These are phyloP conservation scores for Brachionus rubens DNA, from an alignment of 1,140 invertebrate genomes.

Conservation along the genomic window DNA sequence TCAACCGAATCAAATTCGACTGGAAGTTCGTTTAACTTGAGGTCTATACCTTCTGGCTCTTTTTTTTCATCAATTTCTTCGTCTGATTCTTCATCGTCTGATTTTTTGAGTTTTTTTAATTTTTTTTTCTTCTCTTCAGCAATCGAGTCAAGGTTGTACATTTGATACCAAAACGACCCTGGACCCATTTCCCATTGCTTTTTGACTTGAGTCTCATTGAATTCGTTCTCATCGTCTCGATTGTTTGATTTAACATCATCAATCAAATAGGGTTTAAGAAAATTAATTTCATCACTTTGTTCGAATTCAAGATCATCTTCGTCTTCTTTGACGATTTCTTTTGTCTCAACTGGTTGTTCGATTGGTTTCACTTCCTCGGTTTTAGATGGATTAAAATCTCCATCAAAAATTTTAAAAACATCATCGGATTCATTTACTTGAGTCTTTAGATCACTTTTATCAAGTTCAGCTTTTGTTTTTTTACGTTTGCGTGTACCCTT, in stretches of 20 bases:
- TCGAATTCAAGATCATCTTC: slow-evolving; percentile 32
- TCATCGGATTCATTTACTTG: not conserved
- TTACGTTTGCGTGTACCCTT: not conserved
- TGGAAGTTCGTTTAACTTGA: slow-evolving; percentile 22
- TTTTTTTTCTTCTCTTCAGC: not conserved
- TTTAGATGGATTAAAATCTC: not conserved
- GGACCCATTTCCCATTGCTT: slow-evolving; percentile 31
- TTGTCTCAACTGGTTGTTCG: not conserved
- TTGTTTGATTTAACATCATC: slow-evolving; percentile 20
- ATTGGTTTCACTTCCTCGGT: not conserved
- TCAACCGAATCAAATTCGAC: slow-evolving; percentile 10
- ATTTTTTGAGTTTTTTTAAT: slow-evolving; percentile 20
- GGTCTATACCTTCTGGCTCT: not conserved
- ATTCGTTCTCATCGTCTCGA: not conserved
- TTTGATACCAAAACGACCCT: slow-evolving; percentile 41
- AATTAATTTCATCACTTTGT: slow-evolving; percentile 10
- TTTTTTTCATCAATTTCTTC: not conserved
- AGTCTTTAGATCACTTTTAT: not conserved
- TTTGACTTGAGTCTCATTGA: slow-evolving; percentile 12
- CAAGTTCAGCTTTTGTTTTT: not conserved
- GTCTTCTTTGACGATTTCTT: not conserved
- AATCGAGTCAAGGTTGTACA: not conserved
- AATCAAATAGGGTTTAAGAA: slow-evolving; percentile 23
- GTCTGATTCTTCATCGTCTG: not conserved
- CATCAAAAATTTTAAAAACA: slow-evolving; percentile 5